These are phyloP conservation scores for Melanostoma mellinum DNA, from an alignment of 2,888 invertebrate genomes.

Conservation along the genomic window DNA sequence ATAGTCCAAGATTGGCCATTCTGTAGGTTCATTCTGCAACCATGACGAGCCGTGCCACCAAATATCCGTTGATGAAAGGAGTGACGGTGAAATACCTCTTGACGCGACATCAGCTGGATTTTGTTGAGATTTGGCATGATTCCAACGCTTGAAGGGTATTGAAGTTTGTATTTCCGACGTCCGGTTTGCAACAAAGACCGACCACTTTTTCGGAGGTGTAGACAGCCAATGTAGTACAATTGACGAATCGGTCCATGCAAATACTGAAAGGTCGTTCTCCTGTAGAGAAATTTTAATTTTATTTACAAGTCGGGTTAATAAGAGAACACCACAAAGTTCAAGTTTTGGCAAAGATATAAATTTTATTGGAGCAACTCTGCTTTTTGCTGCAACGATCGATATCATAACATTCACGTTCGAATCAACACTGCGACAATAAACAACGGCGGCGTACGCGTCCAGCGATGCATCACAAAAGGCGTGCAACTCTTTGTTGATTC, in stretches of 20 bases:
- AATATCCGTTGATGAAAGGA: too few species aligned
- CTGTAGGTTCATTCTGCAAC: too few species aligned
- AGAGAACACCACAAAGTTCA: slow-evolving; percentile 47
- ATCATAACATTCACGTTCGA: neutral
- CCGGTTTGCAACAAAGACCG: too few species aligned
- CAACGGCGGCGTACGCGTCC: slow-evolving; percentile 33
- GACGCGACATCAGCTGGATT: too few species aligned
- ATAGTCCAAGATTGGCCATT: too few species aligned
- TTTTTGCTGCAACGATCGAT: slow-evolving; percentile 25
- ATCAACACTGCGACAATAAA: slow-evolving; percentile 27
- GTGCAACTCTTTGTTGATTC: slow-evolving; percentile 9
- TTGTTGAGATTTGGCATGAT: too few species aligned
- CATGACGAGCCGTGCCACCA: too few species aligned
- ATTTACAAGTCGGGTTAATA: slow-evolving; percentile 40
- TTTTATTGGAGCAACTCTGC: slow-evolving; percentile 42
- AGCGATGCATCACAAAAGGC: slow-evolving; percentile 50
- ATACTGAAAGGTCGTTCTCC: slow-evolving; percentile 22
- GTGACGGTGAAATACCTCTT: too few species aligned
- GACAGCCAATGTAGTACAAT: slow-evolving; percentile 29
- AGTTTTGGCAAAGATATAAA: slow-evolving; percentile 44
- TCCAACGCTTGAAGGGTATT: too few species aligned
- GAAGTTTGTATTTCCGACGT: too few species aligned
- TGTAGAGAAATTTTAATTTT: slow-evolving; percentile 32
- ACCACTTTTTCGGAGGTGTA: slow-evolving; percentile 34
- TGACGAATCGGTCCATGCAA: slow-evolving; percentile 32